Evolutionary conservation across 1,140 invertebrate genomes (phyloP), one percentile per base, ranked within the genome.

Genomic region (Pollicipes pollicipes): DNA sequence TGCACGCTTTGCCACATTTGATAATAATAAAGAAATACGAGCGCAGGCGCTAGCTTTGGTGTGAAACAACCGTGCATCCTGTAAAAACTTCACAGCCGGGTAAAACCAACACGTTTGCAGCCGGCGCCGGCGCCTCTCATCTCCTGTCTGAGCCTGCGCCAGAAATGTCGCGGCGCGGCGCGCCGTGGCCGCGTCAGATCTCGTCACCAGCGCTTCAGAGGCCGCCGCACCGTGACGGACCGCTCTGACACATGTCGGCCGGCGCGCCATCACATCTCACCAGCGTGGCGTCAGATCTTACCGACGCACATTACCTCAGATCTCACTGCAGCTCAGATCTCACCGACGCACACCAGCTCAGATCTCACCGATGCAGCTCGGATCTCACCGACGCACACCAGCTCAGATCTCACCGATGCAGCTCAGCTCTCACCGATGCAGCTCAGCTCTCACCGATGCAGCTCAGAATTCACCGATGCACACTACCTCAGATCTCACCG

Each of bases 21-120:
- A 21, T 58, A 58, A 58, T 58, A 58, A 58, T 58, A 58, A 58
- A 58, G 45, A 58, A 58, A 58, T 58, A 58, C 45, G 45, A 58
- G 45, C 45, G 45, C 2, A 10, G 45, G 45, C 45, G 45, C 45
- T 10, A 3, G 10, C 45, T 58, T 58, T 58, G 45, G 45, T 58
- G 45, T 58, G 45, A 58, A 58, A 58, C 45, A 58, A 21, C 45
- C 45, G 45, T 58, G 45, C 13, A 58, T 58, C 45, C 45, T 58
- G 45, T 58, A 58, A 58, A 58, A 58, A 58, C 45, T 58, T 58
- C 45, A 58, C 45, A 58, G 45, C 45, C 45, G 45, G 45, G 45
- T 58, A 58, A 58, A 58, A 58, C 45, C 45, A 58, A 58, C 45
- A 58, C 45, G 45, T 58, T 58, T 21, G 45, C 45, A 21, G 45